These are phyloP conservation scores for Agonopterix arenella DNA, from an alignment of 2,888 invertebrate genomes.

Conservation along the genomic window DNA sequence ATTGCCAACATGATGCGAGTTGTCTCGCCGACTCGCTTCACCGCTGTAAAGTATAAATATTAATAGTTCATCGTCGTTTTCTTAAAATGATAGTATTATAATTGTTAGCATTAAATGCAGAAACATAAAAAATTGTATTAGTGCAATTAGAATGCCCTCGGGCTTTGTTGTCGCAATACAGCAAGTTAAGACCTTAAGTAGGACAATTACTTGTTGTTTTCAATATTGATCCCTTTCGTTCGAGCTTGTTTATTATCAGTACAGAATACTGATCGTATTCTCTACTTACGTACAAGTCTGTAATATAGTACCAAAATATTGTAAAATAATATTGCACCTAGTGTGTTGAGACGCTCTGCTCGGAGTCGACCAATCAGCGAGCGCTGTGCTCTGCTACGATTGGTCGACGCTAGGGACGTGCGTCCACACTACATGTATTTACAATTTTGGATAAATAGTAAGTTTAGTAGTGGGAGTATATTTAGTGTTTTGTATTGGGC, in stretches of 20 bases:
- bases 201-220: constrained; percentile 1
- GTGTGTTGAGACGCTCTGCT: constrained; percentile 6
- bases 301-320: constrained; percentile 25
- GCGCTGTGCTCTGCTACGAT: background rate
- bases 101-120: constrained; percentile 33
- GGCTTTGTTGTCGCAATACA: constrained; percentile 33
- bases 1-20: too few species aligned
- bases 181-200: background rate
- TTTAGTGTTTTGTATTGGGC: constrained; percentile 28
- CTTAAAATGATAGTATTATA: constrained; percentile 28
- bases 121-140: constrained; percentile 36
- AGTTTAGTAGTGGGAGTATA: constrained; percentile 11
- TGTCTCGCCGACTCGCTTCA: too few species aligned
- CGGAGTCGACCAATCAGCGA: constrained; percentile 1
- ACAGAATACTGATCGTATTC: constrained; percentile 5
- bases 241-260: background rate
- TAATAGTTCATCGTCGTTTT: constrained; percentile 15
- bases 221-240: background rate
- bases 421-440: constrained; percentile 1
- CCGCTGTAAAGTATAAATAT: too few species aligned
- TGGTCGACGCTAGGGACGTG: background rate
- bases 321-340: constrained; percentile 10
- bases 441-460: constrained; percentile 9
- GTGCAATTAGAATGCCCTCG: constrained; percentile 52
- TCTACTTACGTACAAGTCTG: constrained; percentile 19